Conservation (phyloP, 2,888 invertebrate species). For the Rambutsinella grinnellia region DNA sequence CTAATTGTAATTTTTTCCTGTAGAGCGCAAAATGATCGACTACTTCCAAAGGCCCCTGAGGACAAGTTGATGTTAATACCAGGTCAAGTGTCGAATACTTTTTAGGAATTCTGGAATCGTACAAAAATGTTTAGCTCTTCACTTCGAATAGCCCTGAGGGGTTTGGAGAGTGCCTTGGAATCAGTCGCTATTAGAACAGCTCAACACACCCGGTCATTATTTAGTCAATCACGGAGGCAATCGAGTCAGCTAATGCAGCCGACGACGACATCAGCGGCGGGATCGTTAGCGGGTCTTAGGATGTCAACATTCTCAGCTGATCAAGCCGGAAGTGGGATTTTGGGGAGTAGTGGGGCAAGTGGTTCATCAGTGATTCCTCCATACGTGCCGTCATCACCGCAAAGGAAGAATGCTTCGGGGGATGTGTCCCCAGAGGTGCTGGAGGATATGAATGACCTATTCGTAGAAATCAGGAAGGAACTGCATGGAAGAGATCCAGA, state of each 20-base stretch:
- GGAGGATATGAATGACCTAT: conserved; percentile 88
- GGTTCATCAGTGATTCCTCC: conserved; percentile 28
- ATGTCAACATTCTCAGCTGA: conserved; percentile 51
- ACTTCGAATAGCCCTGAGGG: conserved; percentile 44
- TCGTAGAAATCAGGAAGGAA: conserved; percentile 85
- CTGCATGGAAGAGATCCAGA: conserved; percentile 77
- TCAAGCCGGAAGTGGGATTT: conserved; percentile 40
- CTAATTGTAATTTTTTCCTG: too few species aligned
- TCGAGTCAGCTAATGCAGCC: conserved; percentile 35
- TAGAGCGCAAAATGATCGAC: too few species aligned
- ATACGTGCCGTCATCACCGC: conserved; percentile 37
- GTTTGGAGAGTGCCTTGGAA: conserved; percentile 40
- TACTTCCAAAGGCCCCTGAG: too few species aligned
- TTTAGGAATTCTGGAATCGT: too few species aligned
- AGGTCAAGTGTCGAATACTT: too few species aligned
- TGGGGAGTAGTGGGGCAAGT: conserved; percentile 11
- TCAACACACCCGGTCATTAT: conserved; percentile 10
- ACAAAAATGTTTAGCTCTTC: conserved; percentile 33
- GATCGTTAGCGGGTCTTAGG: not conserved
- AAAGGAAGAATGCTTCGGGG: conserved; percentile 25
- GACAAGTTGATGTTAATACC: too few species aligned
- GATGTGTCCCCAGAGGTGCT: conserved; percentile 70
- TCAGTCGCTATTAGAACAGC: conserved; percentile 20
- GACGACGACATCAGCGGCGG: conserved; percentile 12
- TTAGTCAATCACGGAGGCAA: conserved; percentile 18